phyloP scores from a whole-genome alignment of 2,888 invertebrate genomes.

The Sarcophaga carnaria region DNA sequence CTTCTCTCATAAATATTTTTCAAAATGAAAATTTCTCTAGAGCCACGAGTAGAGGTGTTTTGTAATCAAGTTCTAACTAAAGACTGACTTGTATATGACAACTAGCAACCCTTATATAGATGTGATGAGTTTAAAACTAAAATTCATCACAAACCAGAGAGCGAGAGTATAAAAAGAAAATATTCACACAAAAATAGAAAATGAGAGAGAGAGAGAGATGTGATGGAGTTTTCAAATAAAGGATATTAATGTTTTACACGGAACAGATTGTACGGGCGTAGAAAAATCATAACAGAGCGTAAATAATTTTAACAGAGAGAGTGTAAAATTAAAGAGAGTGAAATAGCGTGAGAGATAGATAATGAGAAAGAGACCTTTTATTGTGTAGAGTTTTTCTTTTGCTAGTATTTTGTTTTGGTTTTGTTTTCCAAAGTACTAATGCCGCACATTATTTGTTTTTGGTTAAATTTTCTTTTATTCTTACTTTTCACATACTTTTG shows the following conservation, averaged over 20 bases:
- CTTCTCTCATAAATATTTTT: slow-evolving; percentile 32
- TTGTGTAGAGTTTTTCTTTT: slow-evolving; percentile 61
- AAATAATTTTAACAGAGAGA: slow-evolving; percentile 40
- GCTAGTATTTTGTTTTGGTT: slow-evolving; percentile 20
- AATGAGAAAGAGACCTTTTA: not conserved
- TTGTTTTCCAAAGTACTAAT: slow-evolving; percentile 61
- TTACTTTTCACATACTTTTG: not conserved
- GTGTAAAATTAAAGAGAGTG: slow-evolving; percentile 1
- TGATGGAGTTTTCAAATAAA: not conserved
- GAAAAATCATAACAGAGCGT: slow-evolving; percentile 63
- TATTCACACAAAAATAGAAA: slow-evolving; percentile 1
- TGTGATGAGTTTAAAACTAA: slow-evolving; percentile 60
- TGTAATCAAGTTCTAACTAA: slow-evolving; percentile 73
- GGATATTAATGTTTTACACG: slow-evolving; percentile 17
- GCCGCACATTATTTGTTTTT: slow-evolving; percentile 59
- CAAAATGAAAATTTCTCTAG: slow-evolving; percentile 33
- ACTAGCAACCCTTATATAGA: slow-evolving; percentile 76
- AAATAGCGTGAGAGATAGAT: not conserved
- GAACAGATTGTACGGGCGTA: slow-evolving; percentile 50
- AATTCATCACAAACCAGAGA: slow-evolving; percentile 38
- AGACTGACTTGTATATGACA: slow-evolving; percentile 74
- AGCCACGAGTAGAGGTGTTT: slow-evolving; percentile 60
- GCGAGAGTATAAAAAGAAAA: slow-evolving; percentile 24
- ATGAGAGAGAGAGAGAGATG: slow-evolving; percentile 3
- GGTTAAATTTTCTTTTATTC: not conserved